Base-by-base conservation (phyloP, 2,888 invertebrate genomes). In the Trichogramma dendrolimi region DNA sequence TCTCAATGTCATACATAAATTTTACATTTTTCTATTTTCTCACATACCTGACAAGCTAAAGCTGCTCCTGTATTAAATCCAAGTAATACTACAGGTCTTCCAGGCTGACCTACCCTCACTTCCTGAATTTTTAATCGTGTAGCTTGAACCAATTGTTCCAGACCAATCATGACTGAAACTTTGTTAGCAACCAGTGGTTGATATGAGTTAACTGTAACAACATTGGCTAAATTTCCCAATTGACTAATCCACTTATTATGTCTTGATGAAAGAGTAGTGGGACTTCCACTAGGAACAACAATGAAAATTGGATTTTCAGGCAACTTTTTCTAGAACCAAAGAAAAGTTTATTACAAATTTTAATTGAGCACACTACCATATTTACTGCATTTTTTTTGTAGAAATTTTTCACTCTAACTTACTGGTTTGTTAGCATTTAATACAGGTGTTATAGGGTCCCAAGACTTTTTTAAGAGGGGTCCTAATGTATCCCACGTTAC, bases 31-130 rank as follows among this genome's bases (percentile, higher is more conserved):
- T 50, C 46, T 6, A 14, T 42, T 52, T 14, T 38, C 5, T 42
- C 27, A 53, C 8, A 70, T 75, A 85, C 84, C 81, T 91, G 90
- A 70, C 88, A 83, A 2, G 91, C 90, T 48, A 92, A 79, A 0
- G 89, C 83, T 11, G 90, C 85, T n/a, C 90, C 91, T 43, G 87
- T 84, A 73, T 89, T 87, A 75, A 90, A 88, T 7, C 92, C 92
- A 60, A 91, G 80, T n/a, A 92, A 79, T 62, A 92, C 84, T 39
- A 93, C 85, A 48, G 88, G 87, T 65, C 88, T 83, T 50, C 84
- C 85, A 4, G 88, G 86, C 73, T 84, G 86, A 67, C 87, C 87
- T 4, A 81, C 81, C 71, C 86, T 84, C 4, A 89, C 77, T 75
- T 92, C 90, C 68, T 86, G 84, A 51, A 92, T 84, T 80, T 88